Conservation (phyloP, 1,140 invertebrate species). For the Drosophila leontia region DNA sequence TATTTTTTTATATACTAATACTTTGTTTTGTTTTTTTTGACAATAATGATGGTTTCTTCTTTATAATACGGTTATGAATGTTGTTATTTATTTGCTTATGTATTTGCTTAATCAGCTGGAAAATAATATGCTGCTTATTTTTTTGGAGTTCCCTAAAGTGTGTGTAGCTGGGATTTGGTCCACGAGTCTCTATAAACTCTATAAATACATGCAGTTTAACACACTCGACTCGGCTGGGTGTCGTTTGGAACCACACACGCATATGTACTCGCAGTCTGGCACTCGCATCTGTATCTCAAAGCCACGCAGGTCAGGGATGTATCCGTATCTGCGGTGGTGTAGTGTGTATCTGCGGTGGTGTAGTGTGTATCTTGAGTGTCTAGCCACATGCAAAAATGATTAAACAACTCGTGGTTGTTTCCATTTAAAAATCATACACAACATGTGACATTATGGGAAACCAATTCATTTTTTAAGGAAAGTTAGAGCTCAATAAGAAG, state of each 20-base stretch:
- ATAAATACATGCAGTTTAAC: slow-evolving; percentile 39
- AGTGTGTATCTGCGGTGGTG: slow-evolving; percentile 11
- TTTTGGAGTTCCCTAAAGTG: slow-evolving; percentile 17
- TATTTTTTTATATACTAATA: not conserved
- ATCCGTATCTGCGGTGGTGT: slow-evolving; percentile 18
- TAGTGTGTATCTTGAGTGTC: slow-evolving; percentile 1
- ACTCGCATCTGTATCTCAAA: slow-evolving; percentile 34
- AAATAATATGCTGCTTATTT: not conserved
- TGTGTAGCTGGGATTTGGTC: slow-evolving; percentile 7
- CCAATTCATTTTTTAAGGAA: not conserved
- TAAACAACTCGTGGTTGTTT: not conserved
- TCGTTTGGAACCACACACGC: slow-evolving; percentile 13
- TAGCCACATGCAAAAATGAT: not conserved
- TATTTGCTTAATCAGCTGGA: slow-evolving; percentile 12
- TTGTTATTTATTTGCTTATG: not conserved
- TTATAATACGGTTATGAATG: not conserved
- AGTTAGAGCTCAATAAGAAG: not conserved
- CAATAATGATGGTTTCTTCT: not conserved
- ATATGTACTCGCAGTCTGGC: not conserved
- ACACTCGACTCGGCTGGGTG: slow-evolving; percentile 27
- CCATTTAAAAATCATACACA: too few species aligned
- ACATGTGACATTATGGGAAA: not conserved
- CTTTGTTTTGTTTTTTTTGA: not conserved
- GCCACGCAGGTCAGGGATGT: slow-evolving; percentile 44
- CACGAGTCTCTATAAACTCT: slow-evolving; percentile 1